Percentiles rank a stretch among this genome's conserved stretches.
Evolutionary conservation across 2,113 vertebrate genomes (phyloP).

Genomic region (Talpa occidentalis): DNA sequence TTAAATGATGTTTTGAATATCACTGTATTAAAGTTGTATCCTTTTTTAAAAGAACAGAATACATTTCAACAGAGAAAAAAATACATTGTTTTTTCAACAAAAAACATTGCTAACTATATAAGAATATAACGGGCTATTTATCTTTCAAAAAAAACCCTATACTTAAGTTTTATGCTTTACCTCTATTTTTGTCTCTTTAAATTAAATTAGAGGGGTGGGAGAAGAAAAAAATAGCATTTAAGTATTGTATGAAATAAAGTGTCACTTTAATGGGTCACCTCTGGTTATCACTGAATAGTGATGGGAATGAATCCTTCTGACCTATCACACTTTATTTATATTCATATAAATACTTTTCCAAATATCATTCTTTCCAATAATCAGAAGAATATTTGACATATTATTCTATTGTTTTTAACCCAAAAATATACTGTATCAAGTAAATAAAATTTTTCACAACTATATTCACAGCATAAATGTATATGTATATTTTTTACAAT

Average conservation of each 20-base stretch:
- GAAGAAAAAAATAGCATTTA: neutral
- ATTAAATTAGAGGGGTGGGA: neutral
- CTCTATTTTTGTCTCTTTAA: slow-evolving; percentile 41
- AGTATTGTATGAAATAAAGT: neutral
- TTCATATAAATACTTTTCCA: neutral
- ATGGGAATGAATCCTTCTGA: neutral
- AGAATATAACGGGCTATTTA: neutral
- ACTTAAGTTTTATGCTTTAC: neutral
- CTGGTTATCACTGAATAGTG: neutral
- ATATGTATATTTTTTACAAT: neutral
- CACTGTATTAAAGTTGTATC: neutral
- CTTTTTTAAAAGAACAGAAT: neutral
- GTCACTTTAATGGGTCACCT: neutral
- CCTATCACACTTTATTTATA: neutral
- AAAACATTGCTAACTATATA: neutral
- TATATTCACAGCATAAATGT: neutral
- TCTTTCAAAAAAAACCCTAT: neutral
- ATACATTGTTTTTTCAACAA: neutral
- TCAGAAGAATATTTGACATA: neutral
- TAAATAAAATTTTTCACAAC: neutral
- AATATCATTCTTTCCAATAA: neutral
- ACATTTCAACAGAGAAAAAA: neutral
- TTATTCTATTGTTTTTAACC: slow-evolving; percentile 23
- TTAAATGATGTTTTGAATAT: neutral
- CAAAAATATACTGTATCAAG: neutral